phyloP scores from a whole-genome alignment of 2,797 vertebrate genomes.

The Poeciliopsis presidionis region DNA sequence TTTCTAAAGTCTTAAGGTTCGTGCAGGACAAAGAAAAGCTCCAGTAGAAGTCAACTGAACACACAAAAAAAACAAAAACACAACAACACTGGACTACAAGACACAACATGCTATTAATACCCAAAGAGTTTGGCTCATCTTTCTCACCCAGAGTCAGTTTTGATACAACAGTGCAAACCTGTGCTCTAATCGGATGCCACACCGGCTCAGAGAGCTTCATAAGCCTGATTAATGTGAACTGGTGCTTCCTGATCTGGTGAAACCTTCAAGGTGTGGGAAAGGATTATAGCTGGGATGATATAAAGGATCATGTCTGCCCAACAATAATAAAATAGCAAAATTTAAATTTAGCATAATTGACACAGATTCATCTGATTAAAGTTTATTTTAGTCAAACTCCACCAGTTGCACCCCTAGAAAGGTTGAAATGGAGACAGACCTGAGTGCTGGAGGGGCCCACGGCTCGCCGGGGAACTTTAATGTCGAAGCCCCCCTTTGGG shows the following conservation, averaged over 20 bases:
- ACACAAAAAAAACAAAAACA: neutral
- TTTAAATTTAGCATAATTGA: neutral
- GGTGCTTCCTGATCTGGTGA: neutral
- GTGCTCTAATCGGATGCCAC: neutral
- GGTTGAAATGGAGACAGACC: conserved; percentile 71
- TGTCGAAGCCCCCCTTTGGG: conserved; percentile 98
- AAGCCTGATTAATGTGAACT: conserved; percentile 1
- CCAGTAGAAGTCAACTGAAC: neutral
- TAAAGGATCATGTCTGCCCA: neutral
- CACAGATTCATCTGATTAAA: neutral
- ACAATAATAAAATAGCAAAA: neutral
- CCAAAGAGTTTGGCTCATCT: neutral
- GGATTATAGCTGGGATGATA: neutral
- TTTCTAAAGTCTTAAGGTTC: neutral
- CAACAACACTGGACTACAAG: too few relatives aligned
- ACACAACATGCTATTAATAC: neutral
- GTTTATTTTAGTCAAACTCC: neutral
- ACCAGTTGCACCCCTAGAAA: neutral
- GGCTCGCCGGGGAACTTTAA: conserved; percentile 95
- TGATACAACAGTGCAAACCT: neutral
- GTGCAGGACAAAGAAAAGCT: neutral
- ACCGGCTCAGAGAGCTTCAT: neutral
- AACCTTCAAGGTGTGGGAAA: neutral
- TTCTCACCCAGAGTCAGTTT: neutral
- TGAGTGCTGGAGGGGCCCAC: conserved; percentile 98